Conservation (phyloP, 2,113 vertebrate species). For the Labrus mixtus region DNA sequence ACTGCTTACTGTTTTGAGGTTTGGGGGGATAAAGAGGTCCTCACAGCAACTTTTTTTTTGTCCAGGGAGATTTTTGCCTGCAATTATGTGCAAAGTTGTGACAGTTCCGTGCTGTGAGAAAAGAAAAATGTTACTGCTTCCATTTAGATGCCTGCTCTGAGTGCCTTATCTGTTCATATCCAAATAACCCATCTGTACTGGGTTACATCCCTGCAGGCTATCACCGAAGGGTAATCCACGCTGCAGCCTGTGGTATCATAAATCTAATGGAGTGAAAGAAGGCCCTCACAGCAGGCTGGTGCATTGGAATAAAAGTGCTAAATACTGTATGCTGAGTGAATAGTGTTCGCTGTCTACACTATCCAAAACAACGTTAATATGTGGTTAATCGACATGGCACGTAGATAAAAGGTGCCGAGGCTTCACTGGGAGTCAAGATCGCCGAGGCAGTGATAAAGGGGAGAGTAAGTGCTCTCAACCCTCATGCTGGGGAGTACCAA, state of each 20-base stretch:
- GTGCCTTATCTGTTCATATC: slow-evolving; percentile 56
- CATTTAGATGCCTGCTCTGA: slow-evolving; percentile 41
- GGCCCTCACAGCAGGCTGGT: slow-evolving; percentile 1
- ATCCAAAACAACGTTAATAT: slow-evolving; percentile 45
- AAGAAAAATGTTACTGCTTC: slow-evolving; percentile 29
- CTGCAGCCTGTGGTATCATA: slow-evolving; percentile 34
- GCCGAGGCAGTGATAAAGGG: slow-evolving; percentile 41
- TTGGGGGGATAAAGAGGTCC: slow-evolving; percentile 42
- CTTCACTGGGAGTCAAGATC: slow-evolving; percentile 54
- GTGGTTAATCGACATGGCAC: slow-evolving; percentile 62
- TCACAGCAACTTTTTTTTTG: slow-evolving; percentile 14
- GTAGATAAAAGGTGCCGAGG: slow-evolving; percentile 65
- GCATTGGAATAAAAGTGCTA: slow-evolving; percentile 39
- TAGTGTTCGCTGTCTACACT: slow-evolving; percentile 23
- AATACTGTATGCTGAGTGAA: slow-evolving; percentile 29
- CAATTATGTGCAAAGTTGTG: slow-evolving; percentile 59
- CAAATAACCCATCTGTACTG: slow-evolving; percentile 45
- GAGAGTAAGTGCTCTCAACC: slow-evolving; percentile 27
- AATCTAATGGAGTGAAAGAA: slow-evolving; percentile 38
- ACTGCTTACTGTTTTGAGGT: slow-evolving; percentile 32
- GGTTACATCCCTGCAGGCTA: slow-evolving; percentile 58
- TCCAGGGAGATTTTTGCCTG: slow-evolving; percentile 36
- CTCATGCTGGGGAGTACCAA: background rate
- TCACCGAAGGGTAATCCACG: slow-evolving; percentile 71
- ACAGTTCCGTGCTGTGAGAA: slow-evolving; percentile 50